phyloP scores from a whole-genome alignment of 1,140 invertebrate genomes.

The Dufourea novaeangliae region DNA sequence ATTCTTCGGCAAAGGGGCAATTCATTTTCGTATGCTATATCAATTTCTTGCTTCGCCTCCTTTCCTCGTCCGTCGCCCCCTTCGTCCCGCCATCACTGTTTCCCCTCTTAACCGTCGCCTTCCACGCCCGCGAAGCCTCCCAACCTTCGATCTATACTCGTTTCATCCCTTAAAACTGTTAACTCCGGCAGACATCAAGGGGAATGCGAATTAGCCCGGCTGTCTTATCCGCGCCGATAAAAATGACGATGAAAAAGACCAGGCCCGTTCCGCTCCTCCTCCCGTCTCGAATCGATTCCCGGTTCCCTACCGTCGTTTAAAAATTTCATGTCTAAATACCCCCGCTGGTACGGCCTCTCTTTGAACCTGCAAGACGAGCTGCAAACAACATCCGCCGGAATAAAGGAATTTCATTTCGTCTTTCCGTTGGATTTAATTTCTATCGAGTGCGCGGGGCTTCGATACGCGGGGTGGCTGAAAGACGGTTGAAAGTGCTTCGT shows the following conservation, averaged over 20 bases:
- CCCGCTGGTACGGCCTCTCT: neutral
- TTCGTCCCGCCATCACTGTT: conserved; percentile 59
- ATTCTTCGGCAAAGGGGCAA: conserved; percentile 80
- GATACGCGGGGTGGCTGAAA: neutral
- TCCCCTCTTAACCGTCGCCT: conserved; percentile 38
- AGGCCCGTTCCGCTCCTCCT: conserved; percentile 16
- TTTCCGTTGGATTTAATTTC: conserved; percentile 12
- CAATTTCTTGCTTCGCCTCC: conserved; percentile 82
- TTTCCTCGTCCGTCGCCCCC: conserved; percentile 58
- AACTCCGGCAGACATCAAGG: conserved; percentile 79
- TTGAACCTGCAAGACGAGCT: conserved; percentile 32
- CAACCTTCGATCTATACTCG: conserved; percentile 76
- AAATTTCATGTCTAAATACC: conserved; percentile 59
- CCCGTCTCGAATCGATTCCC: conserved; percentile 48
- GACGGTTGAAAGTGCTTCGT: neutral
- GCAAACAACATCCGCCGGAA: conserved; percentile 41
- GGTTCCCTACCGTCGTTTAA: conserved; percentile 44
- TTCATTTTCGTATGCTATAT: conserved; percentile 83
- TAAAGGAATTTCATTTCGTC: conserved; percentile 37
- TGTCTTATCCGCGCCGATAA: conserved; percentile 72
- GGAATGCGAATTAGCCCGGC: conserved; percentile 79
- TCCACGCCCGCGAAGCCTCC: conserved; percentile 37
- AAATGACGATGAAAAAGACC: conserved; percentile 63
- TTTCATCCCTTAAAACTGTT: conserved; percentile 81
- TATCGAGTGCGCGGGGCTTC: neutral